phyloP scores from a whole-genome alignment of 2,113 vertebrate genomes.

The Cinclus cinclus region DNA sequence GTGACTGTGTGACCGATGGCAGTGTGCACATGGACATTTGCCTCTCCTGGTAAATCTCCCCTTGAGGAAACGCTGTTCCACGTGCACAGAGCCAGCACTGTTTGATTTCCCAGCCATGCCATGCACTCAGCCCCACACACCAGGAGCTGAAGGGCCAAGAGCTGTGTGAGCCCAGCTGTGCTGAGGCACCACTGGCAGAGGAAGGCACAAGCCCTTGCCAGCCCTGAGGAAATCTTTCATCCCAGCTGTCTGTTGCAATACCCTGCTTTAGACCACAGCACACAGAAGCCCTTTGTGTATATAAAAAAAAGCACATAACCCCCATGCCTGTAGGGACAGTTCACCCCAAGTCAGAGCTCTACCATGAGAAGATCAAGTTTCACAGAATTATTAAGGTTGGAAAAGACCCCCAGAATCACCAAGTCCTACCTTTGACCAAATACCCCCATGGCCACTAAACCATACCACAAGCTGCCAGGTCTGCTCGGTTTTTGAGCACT shows the following conservation, averaged over 20 bases:
- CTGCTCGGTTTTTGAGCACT: not conserved
- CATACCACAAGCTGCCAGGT: not conserved
- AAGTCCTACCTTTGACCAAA: not conserved
- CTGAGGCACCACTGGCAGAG: not conserved
- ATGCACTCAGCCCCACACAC: not conserved
- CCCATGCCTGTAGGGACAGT: not conserved
- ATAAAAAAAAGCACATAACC: not conserved
- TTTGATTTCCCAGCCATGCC: not conserved
- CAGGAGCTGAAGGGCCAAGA: not conserved
- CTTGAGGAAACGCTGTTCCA: not conserved
- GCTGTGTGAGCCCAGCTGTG: not conserved
- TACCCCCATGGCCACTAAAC: not conserved
- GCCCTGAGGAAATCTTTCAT: not conserved
- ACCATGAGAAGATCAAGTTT: not conserved
- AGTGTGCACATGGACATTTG: not conserved
- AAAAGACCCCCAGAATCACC: not conserved
- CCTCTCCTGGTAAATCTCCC: not conserved
- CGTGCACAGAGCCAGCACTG: not conserved
- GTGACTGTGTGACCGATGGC: not conserved
- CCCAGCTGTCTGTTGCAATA: not conserved
- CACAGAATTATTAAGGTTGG: rapidly evolving
- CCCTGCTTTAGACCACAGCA: not conserved
- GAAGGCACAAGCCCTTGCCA: not conserved
- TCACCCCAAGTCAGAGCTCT: not conserved
- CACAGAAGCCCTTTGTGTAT: not conserved